Evolutionary conservation across 1,140 invertebrate species (phyloP).

Genomic region (Pinna nobilis): DNA sequence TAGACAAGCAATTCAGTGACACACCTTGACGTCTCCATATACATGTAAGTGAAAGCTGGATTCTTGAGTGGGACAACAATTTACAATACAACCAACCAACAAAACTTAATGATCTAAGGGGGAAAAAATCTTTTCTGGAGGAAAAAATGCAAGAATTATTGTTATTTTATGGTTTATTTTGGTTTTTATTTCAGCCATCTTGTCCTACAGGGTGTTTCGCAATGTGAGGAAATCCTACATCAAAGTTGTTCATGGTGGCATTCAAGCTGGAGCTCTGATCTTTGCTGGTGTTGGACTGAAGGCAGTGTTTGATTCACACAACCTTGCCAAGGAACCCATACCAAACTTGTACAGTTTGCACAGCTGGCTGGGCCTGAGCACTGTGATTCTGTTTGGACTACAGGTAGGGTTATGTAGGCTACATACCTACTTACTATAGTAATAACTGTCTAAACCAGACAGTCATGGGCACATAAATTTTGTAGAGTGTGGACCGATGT

Average conservation of each 20-base stretch:
- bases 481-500: too few species aligned
- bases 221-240: slow-evolving; percentile 84
- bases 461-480: too few species aligned
- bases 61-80: too few species aligned
- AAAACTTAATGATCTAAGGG: not conserved
- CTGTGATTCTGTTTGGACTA: slow-evolving; percentile 84
- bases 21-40: too few species aligned
- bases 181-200: slow-evolving; percentile 80
- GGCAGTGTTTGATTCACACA: slow-evolving; percentile 91
- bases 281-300: slow-evolving; percentile 83
- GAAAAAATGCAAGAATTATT: not conserved
- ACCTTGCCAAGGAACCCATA: slow-evolving; percentile 79
- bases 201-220: slow-evolving; percentile 88
- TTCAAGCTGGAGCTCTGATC: slow-evolving; percentile 83
- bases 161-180: not conserved
- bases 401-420: slow-evolving; percentile 79
- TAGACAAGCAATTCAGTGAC: too few species aligned
- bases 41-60: too few species aligned
- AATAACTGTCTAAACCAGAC: too few species aligned
- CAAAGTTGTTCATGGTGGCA: slow-evolving; percentile 85
- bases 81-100: too few species aligned
- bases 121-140: not conserved
- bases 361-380: slow-evolving; percentile 89
- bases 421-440: too few species aligned
- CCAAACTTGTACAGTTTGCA: slow-evolving; percentile 90